phyloP scores from a whole-genome alignment of 2,797 vertebrate species.

The Platalea minor region DNA sequence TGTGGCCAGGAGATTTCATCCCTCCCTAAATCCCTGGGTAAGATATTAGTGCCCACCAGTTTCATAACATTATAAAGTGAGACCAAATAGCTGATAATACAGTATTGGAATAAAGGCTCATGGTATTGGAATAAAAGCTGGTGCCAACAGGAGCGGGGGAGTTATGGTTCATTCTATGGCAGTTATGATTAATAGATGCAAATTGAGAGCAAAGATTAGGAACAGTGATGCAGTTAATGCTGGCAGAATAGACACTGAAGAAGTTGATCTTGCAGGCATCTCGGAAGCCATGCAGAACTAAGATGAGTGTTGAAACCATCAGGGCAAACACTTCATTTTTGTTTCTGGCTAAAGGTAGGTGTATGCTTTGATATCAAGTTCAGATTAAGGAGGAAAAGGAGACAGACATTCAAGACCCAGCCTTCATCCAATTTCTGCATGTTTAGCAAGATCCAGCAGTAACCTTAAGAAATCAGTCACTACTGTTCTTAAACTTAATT shows the following conservation, averaged over 20 bases:
- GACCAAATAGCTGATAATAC: not conserved
- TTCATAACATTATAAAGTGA: not conserved
- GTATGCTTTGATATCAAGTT: not conserved
- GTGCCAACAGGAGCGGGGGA: not conserved
- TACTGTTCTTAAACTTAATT: not conserved
- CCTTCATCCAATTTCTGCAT: not conserved
- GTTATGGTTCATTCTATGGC: not conserved
- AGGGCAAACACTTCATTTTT: not conserved
- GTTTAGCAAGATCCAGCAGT: not conserved
- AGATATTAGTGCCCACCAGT: not conserved
- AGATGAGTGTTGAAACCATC: not conserved
- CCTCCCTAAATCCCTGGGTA: not conserved
- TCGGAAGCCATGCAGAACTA: not conserved
- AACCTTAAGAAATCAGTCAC: not conserved
- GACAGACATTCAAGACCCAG: not conserved
- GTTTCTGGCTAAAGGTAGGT: not conserved
- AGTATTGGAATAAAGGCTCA: not conserved
- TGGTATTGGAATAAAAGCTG: not conserved
- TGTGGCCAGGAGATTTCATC: not conserved
- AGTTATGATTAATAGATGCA: conserved; percentile 29
- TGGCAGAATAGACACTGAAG: not conserved
- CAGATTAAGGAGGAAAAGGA: not conserved
- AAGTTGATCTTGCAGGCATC: not conserved
- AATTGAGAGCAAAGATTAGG: not conserved
- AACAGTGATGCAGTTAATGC: not conserved